Evolutionary conservation across 2,113 vertebrate genomes (phyloP), one percentile per base, ranked within the genome.

Genomic region (Caranx melampygus): DNA sequence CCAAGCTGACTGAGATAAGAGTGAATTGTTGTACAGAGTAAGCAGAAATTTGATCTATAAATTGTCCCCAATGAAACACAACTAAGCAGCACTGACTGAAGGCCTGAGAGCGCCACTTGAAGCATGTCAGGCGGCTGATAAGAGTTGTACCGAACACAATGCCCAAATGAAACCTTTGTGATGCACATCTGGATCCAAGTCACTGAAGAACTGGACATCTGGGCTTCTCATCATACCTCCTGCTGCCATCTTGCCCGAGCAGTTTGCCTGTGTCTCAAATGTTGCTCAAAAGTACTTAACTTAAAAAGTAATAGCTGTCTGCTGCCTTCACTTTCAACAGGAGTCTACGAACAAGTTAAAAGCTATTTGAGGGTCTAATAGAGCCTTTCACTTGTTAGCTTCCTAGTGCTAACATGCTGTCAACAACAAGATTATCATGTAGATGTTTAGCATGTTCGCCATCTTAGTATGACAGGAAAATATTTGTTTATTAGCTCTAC

Each of bases 31-130:
- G 33, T 72, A 37, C 35, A 81, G 35, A 80, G 66, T 81, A 69
- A 82, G 83, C 37, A 81, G 71, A 79, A 85, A 83, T 76, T 9
- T 73, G 45, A 87, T 75, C 52, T 11, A 57, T 75, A 26, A 72
- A 65, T 62, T 78, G 51, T 78, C 73, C 21, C 60, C n/a, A 70
- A 6, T 77, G 57, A 82, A 85, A 72, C 55, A 52, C 34, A 59
- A 4, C 6, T 21, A 7, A 34, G 61, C 31, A 10, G 9, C 40
- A 54, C 31, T 7, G 18, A 75, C 57, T 75, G 57, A 67, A 54
- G 35, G 37, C 54, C 44, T n/a, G n/a, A 63, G 65, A 75, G 62
- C 34, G 52, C 1, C 26, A 21, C 49, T 21, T 26, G 37, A 61
- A 62, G 13, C 45, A 33, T 79, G 65, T 67, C 26, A 47, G 18